These are phyloP conservation scores for Calypte anna DNA, from an alignment of 2,113 vertebrate genomes.

Conservation along the genomic window DNA sequence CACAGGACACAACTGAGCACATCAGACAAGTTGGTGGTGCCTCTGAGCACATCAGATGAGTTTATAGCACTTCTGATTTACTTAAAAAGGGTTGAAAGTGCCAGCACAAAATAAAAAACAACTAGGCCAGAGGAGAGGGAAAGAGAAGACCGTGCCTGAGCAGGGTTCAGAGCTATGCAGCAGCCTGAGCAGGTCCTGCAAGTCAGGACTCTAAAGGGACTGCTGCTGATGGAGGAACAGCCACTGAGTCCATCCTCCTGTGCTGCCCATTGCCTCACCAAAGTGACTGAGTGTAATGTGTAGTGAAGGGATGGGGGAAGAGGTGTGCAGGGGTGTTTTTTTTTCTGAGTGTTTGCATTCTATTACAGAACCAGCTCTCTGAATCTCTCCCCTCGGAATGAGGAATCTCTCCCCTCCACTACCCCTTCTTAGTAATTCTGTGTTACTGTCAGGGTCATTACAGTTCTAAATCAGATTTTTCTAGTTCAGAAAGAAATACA, in stretches of 20 bases:
- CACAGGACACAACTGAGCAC: background rate
- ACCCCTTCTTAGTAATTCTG: background rate
- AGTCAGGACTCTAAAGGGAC: background rate
- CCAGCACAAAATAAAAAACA: background rate
- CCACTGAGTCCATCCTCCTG: background rate
- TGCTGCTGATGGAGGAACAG: background rate
- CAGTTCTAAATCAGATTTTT: background rate
- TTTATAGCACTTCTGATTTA: background rate
- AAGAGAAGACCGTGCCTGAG: background rate
- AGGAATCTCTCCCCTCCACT: background rate
- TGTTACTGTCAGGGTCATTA: background rate
- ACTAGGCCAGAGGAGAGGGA: background rate
- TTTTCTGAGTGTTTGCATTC: background rate
- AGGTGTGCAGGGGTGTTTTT: background rate
- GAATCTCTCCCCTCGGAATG: background rate
- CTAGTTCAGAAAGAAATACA: background rate
- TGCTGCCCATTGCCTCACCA: background rate
- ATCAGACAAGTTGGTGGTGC: background rate
- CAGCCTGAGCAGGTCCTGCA: rapidly evolving
- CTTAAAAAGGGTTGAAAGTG: background rate
- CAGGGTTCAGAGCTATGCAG: background rate
- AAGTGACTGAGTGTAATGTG: background rate
- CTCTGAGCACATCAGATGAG: background rate
- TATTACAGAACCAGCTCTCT: background rate
- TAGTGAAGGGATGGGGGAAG: rapidly evolving